Evolutionary conservation across 64 coral and sea anemone species (phyloP), one percentile per base, ranked within the genome.

Genomic region (Stichodactyla mertensii): DNA sequence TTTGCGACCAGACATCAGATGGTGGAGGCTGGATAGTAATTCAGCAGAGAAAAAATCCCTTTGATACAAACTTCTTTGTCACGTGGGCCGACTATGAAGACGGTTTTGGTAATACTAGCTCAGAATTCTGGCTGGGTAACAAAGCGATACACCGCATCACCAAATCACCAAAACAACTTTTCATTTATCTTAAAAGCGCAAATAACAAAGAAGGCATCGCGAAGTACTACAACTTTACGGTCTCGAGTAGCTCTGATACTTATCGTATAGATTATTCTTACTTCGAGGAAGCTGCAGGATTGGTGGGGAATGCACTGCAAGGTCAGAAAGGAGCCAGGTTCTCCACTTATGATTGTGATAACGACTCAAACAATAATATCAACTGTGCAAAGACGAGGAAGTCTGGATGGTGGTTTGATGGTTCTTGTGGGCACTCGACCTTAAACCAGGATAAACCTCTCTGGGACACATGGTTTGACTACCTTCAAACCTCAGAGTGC

Each of bases 61-160:
- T 81, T 16, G n/a, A 81, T 53, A 54, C 78, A 5, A 54, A 20
- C 18, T 81, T 81, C 78, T 81, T 16, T 19, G 20, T 16, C 4
- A 55, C 52, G 51, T 81, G 78, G 78, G 54, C 36, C 51, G 8
- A 45, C 13, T 81, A 81, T 51, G 18, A 81, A 10, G 19, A 52
- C 16, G 78, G 78, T 7, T 81, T 81, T 81, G 78, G 78, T 20
- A 81, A 81, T 10, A 52, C 20, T 9, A 81, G 78, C 51, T 53
- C 16, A 16, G 78, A 81, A 81, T 81, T 81, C 52, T 81, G 78
- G 78, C 78, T 81, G 14, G 78, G 78, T 53, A 81, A 81, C n/a
- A 55, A 81, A 52, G 78, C 78, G 6, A 81, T 81, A 19, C 51
- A 81, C 26, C 78, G 78, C 1, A 52, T 81, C 19, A 81, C 78